Conservation (phyloP, 1,140 invertebrate species). For the Dendrolimus kikuchii region DNA sequence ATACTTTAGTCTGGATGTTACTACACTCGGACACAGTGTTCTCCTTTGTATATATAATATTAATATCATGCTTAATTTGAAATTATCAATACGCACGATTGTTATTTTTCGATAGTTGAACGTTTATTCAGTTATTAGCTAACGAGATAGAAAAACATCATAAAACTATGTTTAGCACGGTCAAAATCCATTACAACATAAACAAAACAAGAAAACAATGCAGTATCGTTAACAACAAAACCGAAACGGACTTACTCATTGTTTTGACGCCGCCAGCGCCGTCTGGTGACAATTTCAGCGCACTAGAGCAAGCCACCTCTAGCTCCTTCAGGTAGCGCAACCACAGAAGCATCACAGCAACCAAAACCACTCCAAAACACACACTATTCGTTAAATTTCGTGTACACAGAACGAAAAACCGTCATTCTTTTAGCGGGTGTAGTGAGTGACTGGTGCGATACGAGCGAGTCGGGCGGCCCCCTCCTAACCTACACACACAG, state of each 20-base stretch:
- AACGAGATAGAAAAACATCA: too few species aligned
- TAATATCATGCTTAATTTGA: too few species aligned
- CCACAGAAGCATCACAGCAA: conserved; percentile 66
- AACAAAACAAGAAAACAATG: conserved; percentile 7
- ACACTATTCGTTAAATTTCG: conserved; percentile 27
- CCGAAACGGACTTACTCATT: conserved; percentile 62
- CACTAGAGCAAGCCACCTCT: conserved; percentile 51
- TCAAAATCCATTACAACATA: not conserved
- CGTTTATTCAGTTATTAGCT: too few species aligned
- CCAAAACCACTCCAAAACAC: conserved; percentile 24
- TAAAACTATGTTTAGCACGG: too few species aligned
- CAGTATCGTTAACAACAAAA: conserved; percentile 15
- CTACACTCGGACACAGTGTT: too few species aligned
- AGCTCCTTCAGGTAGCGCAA: conserved; percentile 61
- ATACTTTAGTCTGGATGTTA: too few species aligned
- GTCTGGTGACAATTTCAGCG: conserved; percentile 44
- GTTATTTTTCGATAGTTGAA: too few species aligned
- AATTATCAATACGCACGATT: too few species aligned
- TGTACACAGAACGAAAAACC: conserved; percentile 10
- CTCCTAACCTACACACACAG: conserved; percentile 43
- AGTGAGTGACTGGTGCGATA: conserved; percentile 59
- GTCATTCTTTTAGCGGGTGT: conserved; percentile 68
- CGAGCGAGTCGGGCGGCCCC: conserved; percentile 38
- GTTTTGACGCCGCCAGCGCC: conserved; percentile 58
- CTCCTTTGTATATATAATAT: too few species aligned